A percentile compares a stretch with the other conserved stretches of the same genome.
These are phyloP conservation scores for Cataglyphis hispanica DNA, from an alignment of 1,140 invertebrate species.

Conservation along the genomic window DNA sequence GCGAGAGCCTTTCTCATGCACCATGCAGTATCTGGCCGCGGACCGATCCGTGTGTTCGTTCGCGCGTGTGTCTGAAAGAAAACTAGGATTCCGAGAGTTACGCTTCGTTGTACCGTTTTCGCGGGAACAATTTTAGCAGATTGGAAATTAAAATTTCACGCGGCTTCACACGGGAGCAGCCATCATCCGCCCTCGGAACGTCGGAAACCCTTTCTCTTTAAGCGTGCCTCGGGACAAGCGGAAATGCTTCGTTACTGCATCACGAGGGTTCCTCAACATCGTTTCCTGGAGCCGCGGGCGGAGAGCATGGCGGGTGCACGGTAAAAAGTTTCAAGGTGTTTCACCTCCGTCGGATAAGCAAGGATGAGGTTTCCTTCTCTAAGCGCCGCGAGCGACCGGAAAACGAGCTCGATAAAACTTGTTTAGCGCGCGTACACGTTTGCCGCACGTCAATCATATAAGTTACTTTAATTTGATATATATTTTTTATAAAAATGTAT, in stretches of 20 bases:
- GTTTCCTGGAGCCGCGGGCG: slow-evolving; percentile 15
- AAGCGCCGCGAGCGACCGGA: slow-evolving; percentile 12
- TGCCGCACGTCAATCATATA: background rate
- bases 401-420: slow-evolving; percentile 46
- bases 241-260: slow-evolving; percentile 40
- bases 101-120: slow-evolving; percentile 23
- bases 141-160: slow-evolving; percentile 76
- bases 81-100: slow-evolving; percentile 26
- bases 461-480: slow-evolving; percentile 5
- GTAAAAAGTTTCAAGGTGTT: slow-evolving; percentile 45
- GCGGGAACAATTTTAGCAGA: slow-evolving; percentile 67
- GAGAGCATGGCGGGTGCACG: background rate
- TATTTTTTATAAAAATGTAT: slow-evolving; percentile 6
- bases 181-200: background rate
- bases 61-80: background rate
- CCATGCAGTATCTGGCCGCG: background rate
- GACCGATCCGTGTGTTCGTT: slow-evolving; percentile 15
- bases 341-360: background rate
- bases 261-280: background rate
- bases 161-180: background rate
- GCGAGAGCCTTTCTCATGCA: background rate
- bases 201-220: slow-evolving; percentile 44
- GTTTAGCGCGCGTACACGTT: slow-evolving; percentile 25
- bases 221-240: slow-evolving; percentile 26
- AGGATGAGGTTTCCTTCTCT: background rate